Percentiles rank a stretch among this genome's conserved stretches.
Evolutionary conservation across 2,113 vertebrate species (phyloP).

Genomic region (Plecotus auritus): DNA sequence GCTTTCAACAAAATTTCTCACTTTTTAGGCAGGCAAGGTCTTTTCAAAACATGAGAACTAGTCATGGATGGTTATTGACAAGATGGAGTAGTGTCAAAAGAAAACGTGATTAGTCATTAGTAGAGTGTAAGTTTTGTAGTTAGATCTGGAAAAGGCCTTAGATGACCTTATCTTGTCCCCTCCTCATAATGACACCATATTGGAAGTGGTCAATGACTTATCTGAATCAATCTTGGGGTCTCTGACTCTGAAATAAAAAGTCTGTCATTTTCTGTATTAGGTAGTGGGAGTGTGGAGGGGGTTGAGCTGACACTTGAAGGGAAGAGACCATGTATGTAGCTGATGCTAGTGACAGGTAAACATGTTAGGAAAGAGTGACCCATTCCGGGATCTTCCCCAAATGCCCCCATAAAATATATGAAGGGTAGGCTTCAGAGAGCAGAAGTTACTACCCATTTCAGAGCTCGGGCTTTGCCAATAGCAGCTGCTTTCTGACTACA

Average conservation of each 20-base stretch:
- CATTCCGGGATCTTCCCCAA: neutral
- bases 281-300: neutral
- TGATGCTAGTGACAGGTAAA: neutral
- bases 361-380: neutral
- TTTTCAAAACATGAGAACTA: neutral
- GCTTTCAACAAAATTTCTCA: neutral
- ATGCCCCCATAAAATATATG: neutral
- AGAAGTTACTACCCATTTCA: neutral
- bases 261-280: neutral
- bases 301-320: neutral
- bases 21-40: neutral
- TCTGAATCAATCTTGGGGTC: neutral
- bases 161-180: neutral
- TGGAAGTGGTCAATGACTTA: neutral
- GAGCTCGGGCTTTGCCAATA: neutral
- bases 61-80: neutral
- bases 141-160: neutral
- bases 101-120: neutral
- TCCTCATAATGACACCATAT: neutral
- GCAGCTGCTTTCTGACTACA: neutral
- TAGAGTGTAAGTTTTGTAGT: neutral
- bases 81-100: neutral
- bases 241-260: conserved; percentile 8
- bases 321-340: neutral
- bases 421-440: neutral